Evolutionary conservation across 2,797 vertebrate species (phyloP).

Genomic region (Simalia tracyae): DNA sequence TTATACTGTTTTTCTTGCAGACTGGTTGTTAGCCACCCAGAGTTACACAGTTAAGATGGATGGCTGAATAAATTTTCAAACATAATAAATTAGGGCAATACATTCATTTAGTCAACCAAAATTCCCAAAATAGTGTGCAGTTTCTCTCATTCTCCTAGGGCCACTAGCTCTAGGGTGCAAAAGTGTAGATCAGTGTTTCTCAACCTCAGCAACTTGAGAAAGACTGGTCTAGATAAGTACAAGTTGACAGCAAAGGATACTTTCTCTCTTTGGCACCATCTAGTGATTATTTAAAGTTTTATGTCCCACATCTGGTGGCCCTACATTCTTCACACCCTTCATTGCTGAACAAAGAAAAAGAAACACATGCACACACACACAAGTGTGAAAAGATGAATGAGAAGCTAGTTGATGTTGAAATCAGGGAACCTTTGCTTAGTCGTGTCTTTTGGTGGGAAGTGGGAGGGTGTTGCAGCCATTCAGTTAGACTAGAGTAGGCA

Average conservation of each 20-base stretch:
- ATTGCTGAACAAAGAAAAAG: background rate
- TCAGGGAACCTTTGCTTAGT: background rate
- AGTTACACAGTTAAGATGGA: background rate
- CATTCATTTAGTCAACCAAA: background rate
- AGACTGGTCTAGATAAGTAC: background rate
- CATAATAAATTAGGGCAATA: background rate
- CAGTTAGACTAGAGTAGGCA: background rate
- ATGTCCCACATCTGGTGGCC: background rate
- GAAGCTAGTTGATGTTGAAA: background rate
- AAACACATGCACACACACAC: background rate
- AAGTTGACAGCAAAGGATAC: background rate
- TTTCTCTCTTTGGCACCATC: background rate
- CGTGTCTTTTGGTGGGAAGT: background rate
- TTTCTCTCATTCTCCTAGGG: background rate
- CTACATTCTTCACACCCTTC: background rate
- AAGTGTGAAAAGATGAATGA: background rate
- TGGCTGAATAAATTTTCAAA: background rate
- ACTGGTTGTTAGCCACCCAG: background rate
- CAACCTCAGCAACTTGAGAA: background rate
- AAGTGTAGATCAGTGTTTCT: background rate
- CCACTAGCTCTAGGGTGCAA: background rate
- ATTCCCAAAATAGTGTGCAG: background rate
- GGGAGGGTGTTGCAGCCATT: background rate
- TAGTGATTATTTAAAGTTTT: background rate
- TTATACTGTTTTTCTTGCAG: background rate